Conservation (phyloP, 2,888 invertebrate genomes). For the Sepiola atlantica region DNA sequence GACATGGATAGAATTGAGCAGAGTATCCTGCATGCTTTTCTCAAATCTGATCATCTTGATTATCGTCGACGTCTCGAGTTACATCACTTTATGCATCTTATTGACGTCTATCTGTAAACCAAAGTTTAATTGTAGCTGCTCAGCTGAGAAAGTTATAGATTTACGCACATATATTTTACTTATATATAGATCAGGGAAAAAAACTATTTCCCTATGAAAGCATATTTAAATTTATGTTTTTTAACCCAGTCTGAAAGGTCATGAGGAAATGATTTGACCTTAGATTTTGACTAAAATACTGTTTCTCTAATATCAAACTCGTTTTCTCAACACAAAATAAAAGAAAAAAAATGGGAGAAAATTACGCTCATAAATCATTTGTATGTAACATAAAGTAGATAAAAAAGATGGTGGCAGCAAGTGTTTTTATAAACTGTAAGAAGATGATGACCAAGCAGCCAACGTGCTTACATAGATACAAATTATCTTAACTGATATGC, state of each 20-base stretch:
- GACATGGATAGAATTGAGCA: too few species aligned
- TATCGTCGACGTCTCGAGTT: too few species aligned
- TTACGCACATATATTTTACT: too few species aligned
- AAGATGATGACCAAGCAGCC: background rate
- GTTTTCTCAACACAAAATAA: background rate
- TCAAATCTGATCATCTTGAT: too few species aligned
- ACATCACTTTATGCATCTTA: too few species aligned
- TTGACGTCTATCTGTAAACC: too few species aligned
- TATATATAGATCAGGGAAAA: too few species aligned
- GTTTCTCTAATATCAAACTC: background rate
- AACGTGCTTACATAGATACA: background rate
- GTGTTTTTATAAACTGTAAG: background rate
- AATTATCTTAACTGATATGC: slow-evolving; percentile 21
- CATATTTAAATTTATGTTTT: background rate
- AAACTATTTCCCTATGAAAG: background rate
- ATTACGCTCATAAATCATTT: background rate
- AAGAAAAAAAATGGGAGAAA: background rate
- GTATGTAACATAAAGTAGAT: background rate
- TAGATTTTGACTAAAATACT: background rate
- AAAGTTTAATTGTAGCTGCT: too few species aligned
- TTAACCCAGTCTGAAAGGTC: background rate
- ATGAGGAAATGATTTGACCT: background rate
- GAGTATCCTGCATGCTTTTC: too few species aligned
- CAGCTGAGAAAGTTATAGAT: too few species aligned
- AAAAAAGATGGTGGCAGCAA: background rate